Conservation (phyloP, 2,113 vertebrate genomes). For the Polypterus bichir region DNA sequence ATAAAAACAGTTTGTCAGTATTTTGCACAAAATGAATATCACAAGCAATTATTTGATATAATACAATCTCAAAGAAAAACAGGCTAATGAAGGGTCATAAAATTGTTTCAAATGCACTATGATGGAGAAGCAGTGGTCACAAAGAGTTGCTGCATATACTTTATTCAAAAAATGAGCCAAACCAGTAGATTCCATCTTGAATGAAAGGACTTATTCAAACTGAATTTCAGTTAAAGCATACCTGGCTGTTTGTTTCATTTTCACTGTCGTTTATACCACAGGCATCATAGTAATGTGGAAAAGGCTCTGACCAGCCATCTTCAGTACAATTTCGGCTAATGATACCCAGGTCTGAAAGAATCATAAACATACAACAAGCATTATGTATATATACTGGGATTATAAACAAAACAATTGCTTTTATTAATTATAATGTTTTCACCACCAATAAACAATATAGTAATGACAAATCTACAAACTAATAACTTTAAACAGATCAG, state of each 20-base stretch:
- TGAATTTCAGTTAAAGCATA: constrained; percentile 19
- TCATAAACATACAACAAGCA: background rate
- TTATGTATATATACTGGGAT: background rate
- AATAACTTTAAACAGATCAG: background rate
- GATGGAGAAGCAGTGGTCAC: no score
- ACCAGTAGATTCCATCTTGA: no score
- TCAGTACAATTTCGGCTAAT: constrained; percentile 88
- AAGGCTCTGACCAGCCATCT: constrained; percentile 84
- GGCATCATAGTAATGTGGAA: constrained; percentile 82
- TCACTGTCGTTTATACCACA: constrained; percentile 72
- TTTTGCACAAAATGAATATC: no score
- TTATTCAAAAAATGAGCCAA: no score
- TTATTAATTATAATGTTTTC: background rate
- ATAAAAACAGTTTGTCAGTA: no score
- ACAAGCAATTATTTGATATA: no score
- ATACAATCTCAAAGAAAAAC: no score
- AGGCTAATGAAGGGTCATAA: no score
- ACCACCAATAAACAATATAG: background rate
- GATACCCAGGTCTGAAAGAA: constrained; percentile 47
- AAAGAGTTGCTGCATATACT: no score
- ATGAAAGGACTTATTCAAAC: no score
- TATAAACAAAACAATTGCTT: background rate
- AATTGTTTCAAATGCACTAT: no score
- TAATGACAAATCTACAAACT: background rate
- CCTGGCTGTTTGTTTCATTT: constrained; percentile 46